These are phyloP conservation scores for Periophthalmodon schlosseri DNA, from an alignment of 2,113 vertebrate genomes.

Conservation along the genomic window DNA sequence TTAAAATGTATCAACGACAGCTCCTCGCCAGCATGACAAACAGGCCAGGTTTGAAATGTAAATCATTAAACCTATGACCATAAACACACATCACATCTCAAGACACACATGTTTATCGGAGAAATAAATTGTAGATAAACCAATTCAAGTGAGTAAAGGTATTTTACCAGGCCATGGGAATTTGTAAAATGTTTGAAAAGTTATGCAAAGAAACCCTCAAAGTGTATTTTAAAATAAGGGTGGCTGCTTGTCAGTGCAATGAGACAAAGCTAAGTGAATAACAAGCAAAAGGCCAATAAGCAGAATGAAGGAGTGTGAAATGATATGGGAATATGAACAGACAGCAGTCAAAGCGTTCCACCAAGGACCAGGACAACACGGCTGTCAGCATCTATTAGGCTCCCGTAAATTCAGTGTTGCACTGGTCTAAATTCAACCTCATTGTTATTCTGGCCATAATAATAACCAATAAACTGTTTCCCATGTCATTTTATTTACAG, in stretches of 20 bases:
- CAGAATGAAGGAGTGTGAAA: slow-evolving; percentile 68
- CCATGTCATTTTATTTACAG: slow-evolving; percentile 62
- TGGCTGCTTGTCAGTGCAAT: slow-evolving; percentile 48
- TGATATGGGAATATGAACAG: slow-evolving; percentile 62
- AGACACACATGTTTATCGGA: not conserved
- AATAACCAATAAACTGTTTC: not conserved
- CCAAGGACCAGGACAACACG: slow-evolving; percentile 53
- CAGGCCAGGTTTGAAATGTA: not conserved
- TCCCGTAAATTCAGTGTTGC: slow-evolving; percentile 43
- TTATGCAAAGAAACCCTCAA: slow-evolving; percentile 38
- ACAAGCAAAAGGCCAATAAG: slow-evolving; percentile 61
- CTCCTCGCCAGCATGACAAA: not conserved
- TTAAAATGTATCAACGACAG: slow-evolving; percentile 3
- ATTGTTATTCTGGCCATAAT: slow-evolving; percentile 28
- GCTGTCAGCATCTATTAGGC: slow-evolving; percentile 61
- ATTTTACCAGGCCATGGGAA: not conserved
- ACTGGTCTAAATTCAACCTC: slow-evolving; percentile 26
- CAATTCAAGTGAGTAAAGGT: not conserved
- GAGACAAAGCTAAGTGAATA: slow-evolving; percentile 27
- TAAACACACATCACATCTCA: not conserved
- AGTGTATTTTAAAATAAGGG: slow-evolving; percentile 62
- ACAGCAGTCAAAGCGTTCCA: slow-evolving; percentile 55
- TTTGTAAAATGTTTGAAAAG: not conserved
- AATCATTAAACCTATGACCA: not conserved
- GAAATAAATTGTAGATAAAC: not conserved